phyloP scores from a whole-genome alignment of 2,113 vertebrate species.

The Passer domesticus region DNA sequence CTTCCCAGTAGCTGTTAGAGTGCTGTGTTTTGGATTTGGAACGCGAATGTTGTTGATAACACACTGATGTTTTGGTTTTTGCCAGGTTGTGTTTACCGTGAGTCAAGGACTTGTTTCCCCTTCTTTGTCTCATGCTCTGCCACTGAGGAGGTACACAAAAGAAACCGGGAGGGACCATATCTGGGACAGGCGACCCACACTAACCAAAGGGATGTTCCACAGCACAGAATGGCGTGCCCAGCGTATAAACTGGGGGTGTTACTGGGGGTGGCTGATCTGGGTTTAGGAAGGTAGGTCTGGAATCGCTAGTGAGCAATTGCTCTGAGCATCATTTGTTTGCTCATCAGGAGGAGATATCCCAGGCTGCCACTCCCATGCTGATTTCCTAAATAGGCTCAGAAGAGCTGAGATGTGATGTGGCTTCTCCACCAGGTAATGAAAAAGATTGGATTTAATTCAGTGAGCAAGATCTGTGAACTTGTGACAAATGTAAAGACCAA shows the following conservation, averaged over 20 bases:
- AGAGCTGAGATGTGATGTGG: background rate
- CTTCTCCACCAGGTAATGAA: background rate
- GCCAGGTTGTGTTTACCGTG: background rate
- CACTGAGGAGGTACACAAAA: background rate
- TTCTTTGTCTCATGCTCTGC: background rate
- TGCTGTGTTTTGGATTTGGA: background rate
- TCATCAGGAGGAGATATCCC: background rate
- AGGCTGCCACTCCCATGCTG: background rate
- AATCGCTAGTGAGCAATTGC: background rate
- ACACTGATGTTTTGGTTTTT: background rate
- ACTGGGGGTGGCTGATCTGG: background rate
- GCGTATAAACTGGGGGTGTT: background rate
- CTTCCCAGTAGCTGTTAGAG: background rate
- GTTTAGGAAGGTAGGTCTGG: background rate
- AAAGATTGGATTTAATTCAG: background rate
- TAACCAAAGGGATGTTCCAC: background rate
- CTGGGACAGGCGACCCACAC: background rate
- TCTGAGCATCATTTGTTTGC: background rate
- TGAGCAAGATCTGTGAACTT: background rate
- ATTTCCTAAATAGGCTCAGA: background rate
- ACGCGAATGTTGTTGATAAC: background rate
- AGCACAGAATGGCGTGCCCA: background rate
- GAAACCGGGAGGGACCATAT: background rate
- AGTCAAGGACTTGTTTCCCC: background rate
- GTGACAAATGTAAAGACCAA: background rate